Evolutionary conservation across 2,113 vertebrate species (phyloP), one percentile per base, ranked within the genome.

Genomic region (Capra hircus): DNA sequence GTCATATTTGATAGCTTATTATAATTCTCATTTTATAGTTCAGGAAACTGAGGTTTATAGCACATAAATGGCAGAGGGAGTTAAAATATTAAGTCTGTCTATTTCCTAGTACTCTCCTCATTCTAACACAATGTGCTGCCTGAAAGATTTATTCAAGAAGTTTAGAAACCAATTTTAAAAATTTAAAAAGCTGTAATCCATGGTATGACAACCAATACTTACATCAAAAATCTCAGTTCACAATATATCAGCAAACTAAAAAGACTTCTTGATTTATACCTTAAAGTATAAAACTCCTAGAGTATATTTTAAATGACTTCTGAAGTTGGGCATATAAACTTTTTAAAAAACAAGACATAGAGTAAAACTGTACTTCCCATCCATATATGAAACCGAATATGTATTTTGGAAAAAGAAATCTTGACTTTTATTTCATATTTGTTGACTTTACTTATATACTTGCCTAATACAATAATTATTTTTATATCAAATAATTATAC

Each of bases 351-450:
- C 3, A 88, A 84, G 80, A 6, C 13, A 21, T 45, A 74, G 27
- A 91, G 4, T 67, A 88, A 89, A 77, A 53, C 27, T 45, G 71
- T 30, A 59, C 2, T 93, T 36, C 14, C 0, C 9, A 84, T 85
- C 94, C 25, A 83, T 87, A 60, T 48, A 27, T 91, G 30, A 96
- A 91, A 95, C 2, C 6, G 14, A 85, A 52, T 95, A 50, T 57
- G 7, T 53, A 91, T 92, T 97, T 97, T 30, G 2, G n/a, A 30
- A 52, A 78, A 21, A 57, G 43, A n/a, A 52, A 7, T 83, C 25
- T 90, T 80, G 86, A 3, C 21, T 86, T 90, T 94, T 95, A 48
- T 91, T 96, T 96, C 7, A 77, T 60, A 43, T 94, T 91, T 77
- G 19, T 60, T 48, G 55, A 57, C 43, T 95, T 82, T 27, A 74